Evolutionary conservation across 2,113 vertebrate genomes (phyloP), one percentile per base, ranked within the genome.

Genomic region (Gopherus flavomarginatus): DNA sequence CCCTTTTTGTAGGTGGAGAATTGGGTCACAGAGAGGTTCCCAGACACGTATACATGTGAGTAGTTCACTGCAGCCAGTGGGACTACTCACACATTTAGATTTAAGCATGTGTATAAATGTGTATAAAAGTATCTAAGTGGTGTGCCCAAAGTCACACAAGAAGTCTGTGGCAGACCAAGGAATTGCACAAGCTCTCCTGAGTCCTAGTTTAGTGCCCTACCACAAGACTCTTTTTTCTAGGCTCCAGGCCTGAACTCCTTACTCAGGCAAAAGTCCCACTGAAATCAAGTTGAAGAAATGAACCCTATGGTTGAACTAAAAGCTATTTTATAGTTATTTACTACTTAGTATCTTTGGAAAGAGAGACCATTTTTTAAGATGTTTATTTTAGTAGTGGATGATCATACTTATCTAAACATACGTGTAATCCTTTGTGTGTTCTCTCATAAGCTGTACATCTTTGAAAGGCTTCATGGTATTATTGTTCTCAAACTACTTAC

Each of bases 101-200:
- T n/a, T 69, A 77, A 44, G 24, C 24, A 77, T 14, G 11, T 27
- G 11, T 44, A 24, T 75, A 42, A 24, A 75, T 42, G 21, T 75
- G 42, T 57, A 79, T 6, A 0, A 5, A 0, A 0, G 14, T 4
- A 49, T 49, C 29, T 35, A 3, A 24, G 38, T 11, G 38, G 3
- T 50, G 14, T 31, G 35, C 0, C 0, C n/a, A 26, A 5, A 47
- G 8, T 59, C 0, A 4, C n/a, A 0, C 0, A 1, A 7, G 0
- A 5, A 19, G 2, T 83, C 35, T 8, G 54, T 0, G 24, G 35
- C 4, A 81, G 27, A 0, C 0, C 6, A 0, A 14, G 86, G 53
- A 13, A 24, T 11, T 16, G 16, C 14, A 17, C 1, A 0, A 0
- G 56, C 81, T 56, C 19, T n/a, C 12, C 79, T 2, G 3, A 44